Evolutionary conservation across 1,140 invertebrate species (phyloP), one percentile per base, ranked within the genome.

Genomic region (Pseudoatta argentina): DNA sequence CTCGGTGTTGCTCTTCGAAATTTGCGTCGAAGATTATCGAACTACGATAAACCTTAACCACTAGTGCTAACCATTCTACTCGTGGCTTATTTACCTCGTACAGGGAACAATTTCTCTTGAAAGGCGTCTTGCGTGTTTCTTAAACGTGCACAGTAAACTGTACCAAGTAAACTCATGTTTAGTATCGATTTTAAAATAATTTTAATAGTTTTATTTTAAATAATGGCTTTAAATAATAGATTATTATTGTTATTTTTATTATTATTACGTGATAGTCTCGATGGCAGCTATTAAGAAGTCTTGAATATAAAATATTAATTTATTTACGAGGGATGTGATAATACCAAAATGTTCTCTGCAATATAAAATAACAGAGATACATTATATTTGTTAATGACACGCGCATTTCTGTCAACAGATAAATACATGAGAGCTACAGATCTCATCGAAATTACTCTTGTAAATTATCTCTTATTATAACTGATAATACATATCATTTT

Each of bases 21-120:
- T 78, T 85, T 85, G n/a, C 48, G 34, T 3, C 61, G 7, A 85
- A 78, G 82, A 67, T 85, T 78, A 78, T 85, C 61, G 82, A 85
- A 78, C 48, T 78, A 57, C 73, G 51, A 85, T 86, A 86, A 83
- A 90, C 39, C 34, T 18, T 71, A 53, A 71, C 78, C 76, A n/a
- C 61, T 12, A 12, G 27, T 59, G 53, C 21, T 82, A 72, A 71
- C 24, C 24, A 39, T 30, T 44, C 6, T 51, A 4, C 18, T 21
- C 14, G 24, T 21, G 6, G 18, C 14, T 53, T n/a, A 30, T 72
- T 57, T 24, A 34, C 34, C 34, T 14, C 34, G 39, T 48, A 59
- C 39, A 59, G 21, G 3, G 53, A n/a, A 59, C 12, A 30, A 34
- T 34, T 73, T 73, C 79, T 34, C 24, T 30, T 30, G 24, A 24